Percentiles rank a stretch among this genome's conserved stretches.
phyloP scores from a whole-genome alignment of 2,888 invertebrate genomes.

The Spilarctia lutea region DNA sequence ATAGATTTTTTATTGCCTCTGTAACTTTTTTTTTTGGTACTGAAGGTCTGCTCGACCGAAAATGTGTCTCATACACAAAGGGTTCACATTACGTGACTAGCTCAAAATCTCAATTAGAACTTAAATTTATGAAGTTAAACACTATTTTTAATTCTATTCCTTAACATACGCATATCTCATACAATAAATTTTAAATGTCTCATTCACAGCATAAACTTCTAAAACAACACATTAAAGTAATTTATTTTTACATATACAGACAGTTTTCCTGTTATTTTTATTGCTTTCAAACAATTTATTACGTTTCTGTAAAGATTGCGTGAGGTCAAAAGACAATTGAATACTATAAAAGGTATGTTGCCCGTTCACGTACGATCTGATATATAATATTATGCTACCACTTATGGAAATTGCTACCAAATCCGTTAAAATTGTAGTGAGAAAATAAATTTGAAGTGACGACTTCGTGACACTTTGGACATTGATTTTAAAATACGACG shows the following conservation, averaged over 20 bases:
- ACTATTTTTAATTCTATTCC: not conserved
- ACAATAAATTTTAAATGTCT: not conserved
- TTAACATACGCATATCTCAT: not conserved
- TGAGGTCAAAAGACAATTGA: constrained; percentile 18
- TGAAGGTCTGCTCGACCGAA: not conserved
- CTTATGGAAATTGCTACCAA: constrained; percentile 8
- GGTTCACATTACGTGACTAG: not conserved
- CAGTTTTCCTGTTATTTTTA: not conserved
- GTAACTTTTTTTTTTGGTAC: not conserved
- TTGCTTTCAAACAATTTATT: constrained; percentile 5
- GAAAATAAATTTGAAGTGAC: not conserved
- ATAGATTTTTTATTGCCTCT: no score
- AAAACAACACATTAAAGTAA: not conserved
- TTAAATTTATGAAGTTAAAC: no score
- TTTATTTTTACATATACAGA: not conserved
- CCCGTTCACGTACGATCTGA: constrained; percentile 21
- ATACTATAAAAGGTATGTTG: constrained; percentile 13
- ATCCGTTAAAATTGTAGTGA: constrained; percentile 2
- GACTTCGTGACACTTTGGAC: not conserved
- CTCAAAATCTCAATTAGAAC: no score
- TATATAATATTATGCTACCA: constrained; percentile 13
- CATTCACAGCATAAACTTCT: not conserved
- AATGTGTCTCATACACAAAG: not conserved
- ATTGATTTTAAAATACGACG: not conserved
- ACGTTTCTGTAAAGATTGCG: not conserved